Percentiles rank a stretch among this genome's conserved stretches.
Conservation (phyloP, 2,113 vertebrate genomes). For the Marcusenius ussheri region DNA sequence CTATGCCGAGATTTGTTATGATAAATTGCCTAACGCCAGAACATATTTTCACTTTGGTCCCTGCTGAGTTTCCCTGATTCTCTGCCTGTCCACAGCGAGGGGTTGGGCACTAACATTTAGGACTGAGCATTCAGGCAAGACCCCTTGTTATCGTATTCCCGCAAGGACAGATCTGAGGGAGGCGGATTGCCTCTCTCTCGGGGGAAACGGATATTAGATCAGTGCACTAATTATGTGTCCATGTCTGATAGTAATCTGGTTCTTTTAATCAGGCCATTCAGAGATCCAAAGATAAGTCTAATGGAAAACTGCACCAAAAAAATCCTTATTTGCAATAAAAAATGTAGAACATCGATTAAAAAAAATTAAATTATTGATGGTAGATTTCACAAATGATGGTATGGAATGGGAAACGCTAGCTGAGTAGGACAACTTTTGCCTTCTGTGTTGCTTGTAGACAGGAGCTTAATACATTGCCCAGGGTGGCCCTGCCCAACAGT, state of each 20-base stretch:
- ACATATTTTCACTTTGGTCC: neutral
- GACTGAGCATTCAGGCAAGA: neutral
- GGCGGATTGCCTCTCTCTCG: neutral
- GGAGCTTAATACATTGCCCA: neutral
- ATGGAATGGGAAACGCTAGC: neutral
- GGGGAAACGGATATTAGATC: neutral
- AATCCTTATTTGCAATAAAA: slow-evolving; percentile 11
- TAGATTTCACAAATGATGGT: neutral
- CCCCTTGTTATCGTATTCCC: neutral
- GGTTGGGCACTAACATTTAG: neutral
- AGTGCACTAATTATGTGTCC: slow-evolving; percentile 4
- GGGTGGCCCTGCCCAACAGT: neutral
- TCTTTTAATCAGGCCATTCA: slow-evolving; percentile 9
- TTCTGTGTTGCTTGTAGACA: neutral
- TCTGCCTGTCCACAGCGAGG: neutral
- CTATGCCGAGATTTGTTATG: neutral
- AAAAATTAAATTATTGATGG: neutral
- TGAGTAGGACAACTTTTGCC: neutral
- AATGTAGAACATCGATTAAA: neutral
- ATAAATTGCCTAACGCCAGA: neutral
- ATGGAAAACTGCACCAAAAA: slow-evolving; percentile 9
- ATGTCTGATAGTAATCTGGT: neutral
- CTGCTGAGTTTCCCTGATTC: neutral
- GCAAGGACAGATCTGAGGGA: neutral
- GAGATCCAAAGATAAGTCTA: slow-evolving; percentile 9